A percentile compares a stretch with the other conserved stretches of the same genome.
Evolutionary conservation across 64 coral and sea anemone genomes (phyloP).

Genomic region (Pocillopora damicornis): DNA sequence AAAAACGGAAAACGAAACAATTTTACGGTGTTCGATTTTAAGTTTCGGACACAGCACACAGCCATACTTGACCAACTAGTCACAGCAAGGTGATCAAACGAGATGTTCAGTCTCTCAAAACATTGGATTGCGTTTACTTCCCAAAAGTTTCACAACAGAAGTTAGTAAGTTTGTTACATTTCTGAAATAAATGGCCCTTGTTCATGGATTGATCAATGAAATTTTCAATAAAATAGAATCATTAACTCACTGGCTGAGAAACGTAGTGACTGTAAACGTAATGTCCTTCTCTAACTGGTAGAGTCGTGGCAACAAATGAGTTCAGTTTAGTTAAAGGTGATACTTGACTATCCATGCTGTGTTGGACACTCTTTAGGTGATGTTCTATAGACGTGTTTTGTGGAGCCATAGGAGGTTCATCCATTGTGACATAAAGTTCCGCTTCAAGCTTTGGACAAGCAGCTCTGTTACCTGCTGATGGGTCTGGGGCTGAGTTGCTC

Average conservation of each 20-base stretch:
- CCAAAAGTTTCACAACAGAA: too few relatives aligned
- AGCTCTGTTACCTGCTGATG: not conserved
- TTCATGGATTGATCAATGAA: too few relatives aligned
- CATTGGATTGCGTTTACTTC: too few relatives aligned
- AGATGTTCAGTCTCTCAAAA: too few relatives aligned
- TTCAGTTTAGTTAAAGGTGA: slow-evolving; percentile 14
- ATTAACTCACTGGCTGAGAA: not conserved
- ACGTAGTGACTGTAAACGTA: not conserved
- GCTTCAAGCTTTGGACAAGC: not conserved
- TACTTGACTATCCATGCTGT: not conserved
- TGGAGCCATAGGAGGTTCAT: not conserved
- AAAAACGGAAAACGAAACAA: too few relatives aligned
- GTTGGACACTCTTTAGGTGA: not conserved
- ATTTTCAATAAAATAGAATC: too few relatives aligned
- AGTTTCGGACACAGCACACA: too few relatives aligned
- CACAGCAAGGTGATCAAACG: too few relatives aligned
- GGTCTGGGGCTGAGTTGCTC: not conserved
- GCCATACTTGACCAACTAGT: too few relatives aligned
- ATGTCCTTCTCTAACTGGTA: not conserved
- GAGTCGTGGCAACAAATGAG: not conserved
- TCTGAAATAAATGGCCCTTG: too few relatives aligned
- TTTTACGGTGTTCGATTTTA: too few relatives aligned
- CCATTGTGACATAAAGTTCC: not conserved
- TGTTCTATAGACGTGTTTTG: not conserved
- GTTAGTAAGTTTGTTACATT: too few relatives aligned